Percentiles rank a stretch among this genome's conserved stretches.
Conservation (phyloP, 2,113 vertebrate species). For the Anarhynchus alexandrinus region DNA sequence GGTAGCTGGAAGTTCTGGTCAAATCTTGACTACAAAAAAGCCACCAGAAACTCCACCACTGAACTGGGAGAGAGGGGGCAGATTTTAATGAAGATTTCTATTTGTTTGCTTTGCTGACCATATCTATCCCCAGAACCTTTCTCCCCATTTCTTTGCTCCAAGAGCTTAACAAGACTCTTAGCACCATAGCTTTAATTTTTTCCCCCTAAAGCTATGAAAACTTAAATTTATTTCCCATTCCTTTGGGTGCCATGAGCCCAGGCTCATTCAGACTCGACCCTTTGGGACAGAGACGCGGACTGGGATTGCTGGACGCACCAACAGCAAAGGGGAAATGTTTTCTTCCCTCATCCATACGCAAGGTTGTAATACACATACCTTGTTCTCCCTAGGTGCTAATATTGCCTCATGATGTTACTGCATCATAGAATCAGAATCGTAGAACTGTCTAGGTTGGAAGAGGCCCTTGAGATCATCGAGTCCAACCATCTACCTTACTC, state of each 20-base stretch:
- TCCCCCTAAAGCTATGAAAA: not conserved
- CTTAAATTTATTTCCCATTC: not conserved
- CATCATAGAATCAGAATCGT: no score
- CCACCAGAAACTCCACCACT: no score
- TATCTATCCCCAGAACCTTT: no score
- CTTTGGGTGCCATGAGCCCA: not conserved
- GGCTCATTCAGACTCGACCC: not conserved
- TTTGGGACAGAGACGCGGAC: not conserved
- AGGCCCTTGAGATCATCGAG: no score
- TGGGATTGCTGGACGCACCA: not conserved
- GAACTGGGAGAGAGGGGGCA: no score
- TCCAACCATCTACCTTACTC: no score
- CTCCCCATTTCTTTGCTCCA: no score
- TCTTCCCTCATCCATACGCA: not conserved
- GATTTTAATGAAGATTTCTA: no score
- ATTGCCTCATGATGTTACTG: not conserved
- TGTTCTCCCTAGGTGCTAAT: not conserved
- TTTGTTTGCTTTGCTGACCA: no score
- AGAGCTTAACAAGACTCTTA: no score
- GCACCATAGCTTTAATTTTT: not conserved
- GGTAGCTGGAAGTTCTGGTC: not conserved
- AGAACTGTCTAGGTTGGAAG: no score
- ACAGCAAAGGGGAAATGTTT: not conserved
- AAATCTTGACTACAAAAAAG: no score
- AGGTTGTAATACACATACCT: not conserved